Percentiles rank a stretch among this genome's conserved stretches.
Conservation (phyloP, 2,797 vertebrate genomes). For the Octomys mimax region DNA sequence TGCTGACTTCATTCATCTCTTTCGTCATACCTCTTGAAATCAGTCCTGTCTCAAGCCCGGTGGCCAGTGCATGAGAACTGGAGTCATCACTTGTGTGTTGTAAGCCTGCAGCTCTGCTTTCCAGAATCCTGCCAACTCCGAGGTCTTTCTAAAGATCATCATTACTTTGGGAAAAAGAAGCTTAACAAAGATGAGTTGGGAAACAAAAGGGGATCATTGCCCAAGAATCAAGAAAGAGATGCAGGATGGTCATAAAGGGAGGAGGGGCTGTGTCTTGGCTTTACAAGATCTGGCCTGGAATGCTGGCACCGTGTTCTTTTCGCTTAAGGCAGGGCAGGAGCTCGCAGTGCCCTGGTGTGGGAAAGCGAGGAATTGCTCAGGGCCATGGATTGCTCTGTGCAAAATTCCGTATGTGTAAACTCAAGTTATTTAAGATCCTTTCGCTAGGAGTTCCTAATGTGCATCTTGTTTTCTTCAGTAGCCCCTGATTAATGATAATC, state of each 20-base stretch:
- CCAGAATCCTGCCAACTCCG: not conserved
- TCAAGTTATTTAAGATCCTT: not conserved
- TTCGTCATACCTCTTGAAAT: conserved; percentile 43
- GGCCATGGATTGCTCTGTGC: not conserved
- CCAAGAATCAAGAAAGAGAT: not conserved
- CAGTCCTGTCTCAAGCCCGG: not conserved
- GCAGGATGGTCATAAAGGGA: not conserved
- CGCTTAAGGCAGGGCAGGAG: not conserved
- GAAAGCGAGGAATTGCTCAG: not conserved
- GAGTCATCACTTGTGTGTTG: not conserved
- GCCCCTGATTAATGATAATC: not conserved
- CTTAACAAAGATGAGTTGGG: not conserved
- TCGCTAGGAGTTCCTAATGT: not conserved
- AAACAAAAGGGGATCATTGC: conserved; percentile 27
- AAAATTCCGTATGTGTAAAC: not conserved
- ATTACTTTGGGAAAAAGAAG: conserved; percentile 17
- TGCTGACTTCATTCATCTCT: not conserved
- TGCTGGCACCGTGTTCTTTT: not conserved
- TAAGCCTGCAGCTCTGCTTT: conserved; percentile 6
- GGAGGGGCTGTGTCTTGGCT: not conserved
- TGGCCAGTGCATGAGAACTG: not conserved
- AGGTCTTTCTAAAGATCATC: conserved; percentile 23
- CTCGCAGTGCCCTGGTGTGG: not conserved
- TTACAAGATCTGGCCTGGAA: not conserved
- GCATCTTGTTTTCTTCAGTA: conserved; percentile 27